Percentiles rank a stretch among this genome's conserved stretches.
Evolutionary conservation across 2,888 invertebrate species (phyloP).

Genomic region (Meteorus colon): DNA sequence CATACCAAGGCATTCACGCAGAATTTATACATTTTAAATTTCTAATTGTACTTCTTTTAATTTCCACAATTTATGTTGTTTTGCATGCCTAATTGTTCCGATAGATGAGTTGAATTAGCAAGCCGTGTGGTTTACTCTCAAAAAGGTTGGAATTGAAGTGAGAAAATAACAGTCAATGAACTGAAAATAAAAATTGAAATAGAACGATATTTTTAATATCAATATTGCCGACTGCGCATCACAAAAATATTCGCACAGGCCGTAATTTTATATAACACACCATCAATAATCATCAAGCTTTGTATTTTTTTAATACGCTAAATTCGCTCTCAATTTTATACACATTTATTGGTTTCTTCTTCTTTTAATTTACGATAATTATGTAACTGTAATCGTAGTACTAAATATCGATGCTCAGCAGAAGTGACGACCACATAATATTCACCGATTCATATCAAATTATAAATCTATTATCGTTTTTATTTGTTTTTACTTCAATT

Average conservation of each 20-base stretch:
- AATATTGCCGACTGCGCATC: constrained; percentile 30
- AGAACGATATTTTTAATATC: constrained; percentile 21
- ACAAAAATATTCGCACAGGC: constrained; percentile 39
- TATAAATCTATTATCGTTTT: constrained; percentile 16
- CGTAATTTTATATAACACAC: constrained; percentile 32
- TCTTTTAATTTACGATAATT: constrained; percentile 53
- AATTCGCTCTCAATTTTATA: constrained; percentile 42
- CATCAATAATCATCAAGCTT: constrained; percentile 35
- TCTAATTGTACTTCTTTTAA: not conserved
- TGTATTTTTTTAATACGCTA: constrained; percentile 39
- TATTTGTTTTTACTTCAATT: constrained; percentile 23
- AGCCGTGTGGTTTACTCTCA: constrained; percentile 26
- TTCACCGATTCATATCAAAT: constrained; percentile 20
- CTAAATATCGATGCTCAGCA: constrained; percentile 65
- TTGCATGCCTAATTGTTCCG: not conserved
- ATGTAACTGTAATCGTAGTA: constrained; percentile 54
- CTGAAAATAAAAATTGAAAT: constrained; percentile 19
- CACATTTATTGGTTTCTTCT: constrained; percentile 56
- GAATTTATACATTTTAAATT: not conserved
- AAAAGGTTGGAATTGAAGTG: not conserved
- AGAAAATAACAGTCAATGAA: not conserved
- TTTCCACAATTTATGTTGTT: not conserved
- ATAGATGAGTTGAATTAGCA: not conserved
- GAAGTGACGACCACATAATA: constrained; percentile 55
- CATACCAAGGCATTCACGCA: constrained; percentile 7